Evolutionary conservation across 1,140 invertebrate genomes (phyloP).

Genomic region (Spodoptera litura): DNA sequence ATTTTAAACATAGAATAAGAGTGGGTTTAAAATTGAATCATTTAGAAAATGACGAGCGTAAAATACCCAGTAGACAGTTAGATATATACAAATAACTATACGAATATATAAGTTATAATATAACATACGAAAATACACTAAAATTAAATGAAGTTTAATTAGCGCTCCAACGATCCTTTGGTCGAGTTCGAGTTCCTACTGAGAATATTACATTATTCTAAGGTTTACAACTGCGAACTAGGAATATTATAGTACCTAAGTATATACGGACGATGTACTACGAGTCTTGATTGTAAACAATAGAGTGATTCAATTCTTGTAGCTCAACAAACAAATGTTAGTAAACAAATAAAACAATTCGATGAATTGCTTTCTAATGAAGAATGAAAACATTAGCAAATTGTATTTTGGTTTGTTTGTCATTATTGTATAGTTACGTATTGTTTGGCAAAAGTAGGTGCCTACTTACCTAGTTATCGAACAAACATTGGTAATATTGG

Average conservation of each 20-base stretch:
- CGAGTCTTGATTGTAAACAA: neutral
- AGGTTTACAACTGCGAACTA: neutral
- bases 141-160: neutral
- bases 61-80: too few species aligned
- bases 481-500: too few species aligned
- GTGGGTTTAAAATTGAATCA: too few species aligned
- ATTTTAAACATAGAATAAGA: too few species aligned
- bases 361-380: conserved; percentile 2
- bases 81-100: too few species aligned
- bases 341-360: conserved; percentile 32
- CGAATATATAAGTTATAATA: too few species aligned
- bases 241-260: too few species aligned
- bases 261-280: neutral
- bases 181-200: neutral
- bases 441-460: too few species aligned
- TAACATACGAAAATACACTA: too few species aligned
- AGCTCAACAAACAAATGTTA: conserved; percentile 1
- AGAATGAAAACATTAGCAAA: conserved; percentile 23
- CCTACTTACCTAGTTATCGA: too few species aligned
- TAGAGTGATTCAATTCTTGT: conserved; percentile 3
- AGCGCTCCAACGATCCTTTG: too few species aligned
- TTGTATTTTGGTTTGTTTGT: neutral
- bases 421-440: neutral
- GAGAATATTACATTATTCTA: neutral
- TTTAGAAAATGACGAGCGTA: too few species aligned